Evolutionary conservation across 2,113 vertebrate genomes (phyloP).

Genomic region (Platichthys stellatus): DNA sequence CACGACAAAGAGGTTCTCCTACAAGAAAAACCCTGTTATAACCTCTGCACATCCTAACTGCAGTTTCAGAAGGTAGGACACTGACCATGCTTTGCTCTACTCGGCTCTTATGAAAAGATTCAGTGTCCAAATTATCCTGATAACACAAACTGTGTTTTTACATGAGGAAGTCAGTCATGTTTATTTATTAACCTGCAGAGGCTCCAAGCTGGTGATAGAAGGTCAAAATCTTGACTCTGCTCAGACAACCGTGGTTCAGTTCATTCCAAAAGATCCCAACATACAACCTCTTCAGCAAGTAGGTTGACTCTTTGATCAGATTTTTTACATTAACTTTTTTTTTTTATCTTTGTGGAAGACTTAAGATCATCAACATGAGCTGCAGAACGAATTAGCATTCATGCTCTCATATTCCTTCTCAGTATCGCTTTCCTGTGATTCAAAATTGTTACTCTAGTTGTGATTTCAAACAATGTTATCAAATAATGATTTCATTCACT

Average conservation of each 20-base stretch:
- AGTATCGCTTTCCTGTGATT: too few relatives aligned
- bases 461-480: slow-evolving; percentile 3
- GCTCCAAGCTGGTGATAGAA: slow-evolving; percentile 84
- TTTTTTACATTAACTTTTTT: neutral
- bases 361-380: neutral
- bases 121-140: neutral
- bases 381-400: neutral
- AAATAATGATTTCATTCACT: neutral
- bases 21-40: slow-evolving; percentile 85
- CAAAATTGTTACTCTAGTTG: too few relatives aligned
- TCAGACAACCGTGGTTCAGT: slow-evolving; percentile 75
- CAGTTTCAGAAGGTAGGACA: slow-evolving; percentile 80
- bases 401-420: neutral
- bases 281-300: slow-evolving; percentile 40
- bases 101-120: neutral
- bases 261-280: slow-evolving; percentile 44
- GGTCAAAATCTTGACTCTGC: slow-evolving; percentile 88
- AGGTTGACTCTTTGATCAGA: slow-evolving; percentile 5
- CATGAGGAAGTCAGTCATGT: neutral
- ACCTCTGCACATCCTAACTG: slow-evolving; percentile 82
- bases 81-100: neutral
- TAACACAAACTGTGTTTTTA: neutral
- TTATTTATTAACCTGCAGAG: slow-evolving; percentile 78
- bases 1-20: slow-evolving; percentile 80
- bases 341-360: neutral